Evolutionary conservation across 2,113 vertebrate genomes (phyloP).

Genomic region (Ictalurus furcatus): DNA sequence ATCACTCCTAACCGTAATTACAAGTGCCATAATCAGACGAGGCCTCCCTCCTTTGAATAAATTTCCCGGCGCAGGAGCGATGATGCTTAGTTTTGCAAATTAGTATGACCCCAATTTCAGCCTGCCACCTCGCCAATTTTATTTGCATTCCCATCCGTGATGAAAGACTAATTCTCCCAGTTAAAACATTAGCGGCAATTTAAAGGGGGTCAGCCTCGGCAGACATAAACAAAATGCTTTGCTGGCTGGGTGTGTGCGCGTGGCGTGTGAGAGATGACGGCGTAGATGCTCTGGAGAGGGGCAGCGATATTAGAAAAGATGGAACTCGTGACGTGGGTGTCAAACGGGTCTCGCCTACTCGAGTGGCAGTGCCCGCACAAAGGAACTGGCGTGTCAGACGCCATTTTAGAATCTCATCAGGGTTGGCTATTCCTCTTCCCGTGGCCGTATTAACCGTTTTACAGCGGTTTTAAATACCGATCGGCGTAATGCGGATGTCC

Average conservation of each 20-base stretch:
- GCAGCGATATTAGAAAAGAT: conserved; percentile 48
- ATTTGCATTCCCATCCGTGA: conserved; percentile 98
- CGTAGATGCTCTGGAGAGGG: conserved; percentile 57
- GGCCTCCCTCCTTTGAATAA: conserved; percentile 89
- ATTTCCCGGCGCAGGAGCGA: conserved; percentile 85
- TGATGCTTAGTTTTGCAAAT: conserved; percentile 99
- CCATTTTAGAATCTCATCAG: conserved; percentile 33
- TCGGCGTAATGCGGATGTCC: background rate
- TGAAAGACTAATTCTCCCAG: conserved; percentile 99
- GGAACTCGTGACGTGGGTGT: conserved; percentile 48
- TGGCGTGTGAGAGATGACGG: conserved; percentile 51
- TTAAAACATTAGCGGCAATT: conserved; percentile 99
- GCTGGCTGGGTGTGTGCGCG: conserved; percentile 11
- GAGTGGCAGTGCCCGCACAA: conserved; percentile 38
- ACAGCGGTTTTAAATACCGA: conserved; percentile 15
- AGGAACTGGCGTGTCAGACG: background rate
- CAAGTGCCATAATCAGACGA: conserved; percentile 98
- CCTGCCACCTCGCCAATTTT: conserved; percentile 89
- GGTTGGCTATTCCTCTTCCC: background rate
- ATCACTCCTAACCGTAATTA: conserved; percentile 98
- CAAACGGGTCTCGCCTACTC: conserved; percentile 27
- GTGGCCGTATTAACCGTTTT: conserved; percentile 13
- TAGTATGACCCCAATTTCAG: conserved; percentile 99
- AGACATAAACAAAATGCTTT: conserved; percentile 80
- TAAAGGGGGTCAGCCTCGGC: conserved; percentile 88